These are phyloP conservation scores for Cantharis lateralis DNA, from an alignment of 2,888 invertebrate species.

Conservation along the genomic window DNA sequence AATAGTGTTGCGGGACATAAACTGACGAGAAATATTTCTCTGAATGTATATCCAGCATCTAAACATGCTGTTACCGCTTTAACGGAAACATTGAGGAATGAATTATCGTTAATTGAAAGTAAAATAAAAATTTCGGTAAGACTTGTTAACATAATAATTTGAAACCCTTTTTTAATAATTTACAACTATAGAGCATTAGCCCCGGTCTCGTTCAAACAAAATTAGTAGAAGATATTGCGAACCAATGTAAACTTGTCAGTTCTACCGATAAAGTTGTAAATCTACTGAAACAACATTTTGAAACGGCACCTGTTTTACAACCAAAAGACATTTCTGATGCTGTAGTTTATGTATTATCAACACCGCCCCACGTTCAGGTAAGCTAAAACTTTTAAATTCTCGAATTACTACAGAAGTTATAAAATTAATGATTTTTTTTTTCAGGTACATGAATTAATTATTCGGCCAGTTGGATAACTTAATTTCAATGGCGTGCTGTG, in stretches of 20 bases:
- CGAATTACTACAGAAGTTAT: no score
- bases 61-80: neutral
- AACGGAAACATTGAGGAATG: neutral
- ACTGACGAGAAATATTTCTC: neutral
- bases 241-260: neutral
- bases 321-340: neutral
- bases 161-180: no score
- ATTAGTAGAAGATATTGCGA: neutral
- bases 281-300: neutral
- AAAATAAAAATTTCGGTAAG: slow-evolving; percentile 1
- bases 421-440: neutral
- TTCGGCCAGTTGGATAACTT: neutral
- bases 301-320: neutral
- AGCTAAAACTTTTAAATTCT: neutral
- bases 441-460: neutral
- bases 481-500: no score
- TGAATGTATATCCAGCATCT: neutral
- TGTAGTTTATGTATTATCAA: neutral
- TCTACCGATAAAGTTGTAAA: neutral
- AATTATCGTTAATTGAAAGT: neutral
- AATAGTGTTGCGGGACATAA: neutral
- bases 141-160: neutral
- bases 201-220: neutral
- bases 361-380: neutral
- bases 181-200: neutral